These are phyloP conservation scores for Crypturellus undulatus DNA, from an alignment of 2,113 vertebrate species.

Conservation along the genomic window DNA sequence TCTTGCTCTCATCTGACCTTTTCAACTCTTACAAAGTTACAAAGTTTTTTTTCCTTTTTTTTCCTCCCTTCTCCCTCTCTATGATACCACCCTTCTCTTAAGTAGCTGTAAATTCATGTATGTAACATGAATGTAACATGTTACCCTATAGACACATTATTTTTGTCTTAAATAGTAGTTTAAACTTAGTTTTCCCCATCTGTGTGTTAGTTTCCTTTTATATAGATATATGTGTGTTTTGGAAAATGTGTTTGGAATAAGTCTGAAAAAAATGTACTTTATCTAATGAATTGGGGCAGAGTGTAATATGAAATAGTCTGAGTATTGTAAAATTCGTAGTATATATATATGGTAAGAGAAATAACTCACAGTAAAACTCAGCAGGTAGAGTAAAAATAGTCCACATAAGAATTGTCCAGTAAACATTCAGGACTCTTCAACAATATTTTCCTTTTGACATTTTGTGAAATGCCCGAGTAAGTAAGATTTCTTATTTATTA, in stretches of 20 bases:
- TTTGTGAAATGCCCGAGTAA: background rate
- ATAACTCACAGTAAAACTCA: background rate
- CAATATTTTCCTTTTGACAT: background rate
- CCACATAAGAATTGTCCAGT: background rate
- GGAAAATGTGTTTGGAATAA: background rate
- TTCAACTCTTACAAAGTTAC: background rate
- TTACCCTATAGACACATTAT: background rate
- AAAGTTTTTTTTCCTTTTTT: background rate
- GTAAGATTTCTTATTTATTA: background rate
- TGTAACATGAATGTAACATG: background rate
- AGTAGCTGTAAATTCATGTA: background rate
- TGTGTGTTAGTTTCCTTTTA: background rate
- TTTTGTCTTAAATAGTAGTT: background rate
- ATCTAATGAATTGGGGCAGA: background rate
- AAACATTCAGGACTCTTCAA: background rate
- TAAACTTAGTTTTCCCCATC: background rate
- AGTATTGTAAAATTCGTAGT: background rate
- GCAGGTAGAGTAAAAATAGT: background rate
- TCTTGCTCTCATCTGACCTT: background rate
- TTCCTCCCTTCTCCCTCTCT: background rate
- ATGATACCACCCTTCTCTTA: background rate
- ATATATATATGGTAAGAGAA: background rate
- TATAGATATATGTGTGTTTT: background rate
- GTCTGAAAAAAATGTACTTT: background rate
- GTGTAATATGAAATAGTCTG: background rate